Evolutionary conservation across 2,113 vertebrate species (phyloP).

Genomic region (Prunella himalayana): DNA sequence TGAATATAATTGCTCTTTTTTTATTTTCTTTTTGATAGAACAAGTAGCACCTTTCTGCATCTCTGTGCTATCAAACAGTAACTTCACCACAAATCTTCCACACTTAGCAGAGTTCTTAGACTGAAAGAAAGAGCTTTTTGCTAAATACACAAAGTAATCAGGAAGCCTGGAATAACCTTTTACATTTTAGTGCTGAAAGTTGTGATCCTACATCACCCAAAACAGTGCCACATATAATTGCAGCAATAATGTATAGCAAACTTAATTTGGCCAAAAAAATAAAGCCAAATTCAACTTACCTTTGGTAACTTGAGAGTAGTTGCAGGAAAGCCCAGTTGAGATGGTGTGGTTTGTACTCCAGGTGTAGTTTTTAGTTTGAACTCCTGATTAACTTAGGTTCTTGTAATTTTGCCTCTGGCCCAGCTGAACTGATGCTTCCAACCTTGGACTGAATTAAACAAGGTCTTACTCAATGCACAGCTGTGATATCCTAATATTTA

Average conservation of each 20-base stretch:
- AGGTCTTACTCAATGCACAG: not conserved
- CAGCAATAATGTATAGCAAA: not conserved
- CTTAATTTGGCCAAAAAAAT: not conserved
- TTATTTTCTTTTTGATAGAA: not conserved
- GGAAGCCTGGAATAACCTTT: not conserved
- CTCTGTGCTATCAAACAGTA: not conserved
- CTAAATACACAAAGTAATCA: not conserved
- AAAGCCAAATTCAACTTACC: not conserved
- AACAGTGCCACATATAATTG: not conserved
- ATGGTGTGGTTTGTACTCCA: not conserved
- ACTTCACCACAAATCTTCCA: not conserved
- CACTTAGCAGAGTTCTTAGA: not conserved
- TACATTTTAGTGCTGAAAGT: not conserved
- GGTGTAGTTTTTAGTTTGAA: not conserved
- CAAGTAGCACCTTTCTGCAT: not conserved
- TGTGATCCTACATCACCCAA: not conserved
- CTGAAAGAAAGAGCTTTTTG: not conserved
- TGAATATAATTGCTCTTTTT: not conserved
- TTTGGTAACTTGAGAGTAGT: not conserved
- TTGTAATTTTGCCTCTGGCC: not conserved
- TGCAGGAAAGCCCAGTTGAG: not conserved
- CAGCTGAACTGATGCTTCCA: not conserved
- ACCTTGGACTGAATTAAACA: constrained; percentile 9
- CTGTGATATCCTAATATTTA: constrained; percentile 44
- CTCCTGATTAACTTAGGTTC: not conserved